Evolutionary conservation across 2,113 vertebrate genomes (phyloP), one percentile per base, ranked within the genome.

Genomic region (Addax nasomaculatus): DNA sequence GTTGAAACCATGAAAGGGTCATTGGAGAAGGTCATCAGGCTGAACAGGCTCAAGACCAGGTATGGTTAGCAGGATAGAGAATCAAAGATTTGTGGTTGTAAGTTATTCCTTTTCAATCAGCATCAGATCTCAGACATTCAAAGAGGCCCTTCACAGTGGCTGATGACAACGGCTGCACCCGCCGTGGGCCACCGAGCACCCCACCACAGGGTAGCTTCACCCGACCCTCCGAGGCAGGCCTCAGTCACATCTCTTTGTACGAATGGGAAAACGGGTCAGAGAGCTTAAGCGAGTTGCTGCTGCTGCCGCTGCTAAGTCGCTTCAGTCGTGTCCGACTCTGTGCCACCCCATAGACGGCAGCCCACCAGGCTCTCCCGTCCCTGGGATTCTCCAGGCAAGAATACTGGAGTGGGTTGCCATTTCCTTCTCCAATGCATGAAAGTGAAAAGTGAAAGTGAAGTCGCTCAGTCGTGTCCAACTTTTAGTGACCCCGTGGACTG

Each of bases 161-260:
- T 0, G 6, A 15, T 76, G 39, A 15, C 58, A 1, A 2, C 0
- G 0, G 29, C n/a, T 27, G 17, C 3, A 6, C 15, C 51, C 3
- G 2, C 51, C 2, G 0, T 9, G n/a, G 6, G 45, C 84, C 0
- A 3, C 60, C n/a, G 5, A 0, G 1, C 6, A 14, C 64, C 45
- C 33, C 30, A 14, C 47, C 19, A 12, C 45, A 21, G 60, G 0
- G 4, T 7, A 53, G 29, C 85, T 55, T 80, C 9, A 6, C 36
- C 14, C 1, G 1, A 8, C 39, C 6, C 21, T 57, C 43, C 2
- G 0, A 70, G 29, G 6, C 30, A 9, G 67, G 16, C 29, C 4
- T 84, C 21, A 4, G 39, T 11, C 29, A 30, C 45, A 5, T 53
- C 25, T 47, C 64, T 73, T 30, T 33, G 70, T 70, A 25, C 58